These are phyloP conservation scores for Drosophila pseudotakahashii DNA, from an alignment of 2,888 invertebrate genomes.

Conservation along the genomic window DNA sequence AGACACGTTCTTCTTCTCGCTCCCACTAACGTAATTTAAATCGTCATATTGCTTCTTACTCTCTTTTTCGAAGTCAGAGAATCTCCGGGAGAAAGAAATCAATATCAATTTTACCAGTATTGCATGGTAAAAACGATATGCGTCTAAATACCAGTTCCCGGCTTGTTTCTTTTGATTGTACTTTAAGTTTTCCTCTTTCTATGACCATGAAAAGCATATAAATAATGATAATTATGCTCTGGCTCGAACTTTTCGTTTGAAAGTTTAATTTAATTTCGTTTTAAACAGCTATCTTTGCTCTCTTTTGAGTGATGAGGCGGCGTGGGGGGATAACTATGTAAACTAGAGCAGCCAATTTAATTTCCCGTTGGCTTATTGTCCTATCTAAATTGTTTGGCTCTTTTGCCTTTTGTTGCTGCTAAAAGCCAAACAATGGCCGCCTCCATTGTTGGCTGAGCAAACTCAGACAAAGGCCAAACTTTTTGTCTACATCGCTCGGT, in stretches of 20 bases:
- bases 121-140: too few species aligned
- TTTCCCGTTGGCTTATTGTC: constrained; percentile 61
- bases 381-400: constrained; percentile 66
- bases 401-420: constrained; percentile 67
- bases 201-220: constrained; percentile 2
- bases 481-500: constrained; percentile 29
- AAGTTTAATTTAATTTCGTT: constrained; percentile 40
- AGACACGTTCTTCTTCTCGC: too few species aligned
- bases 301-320: background rate
- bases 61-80: too few species aligned
- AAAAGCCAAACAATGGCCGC: constrained; percentile 69
- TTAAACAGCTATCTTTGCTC: constrained; percentile 48
- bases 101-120: too few species aligned
- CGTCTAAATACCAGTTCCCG: too few species aligned
- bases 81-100: too few species aligned
- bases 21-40: too few species aligned
- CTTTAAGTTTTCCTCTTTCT: background rate
- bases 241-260: constrained; percentile 11
- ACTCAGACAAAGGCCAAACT: constrained; percentile 55
- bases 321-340: constrained; percentile 27
- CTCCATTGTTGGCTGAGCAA: constrained; percentile 66
- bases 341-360: constrained; percentile 50
- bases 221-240: constrained; percentile 25
- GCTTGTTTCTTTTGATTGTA: too few species aligned
- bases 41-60: too few species aligned